Conservation (phyloP, 2,797 vertebrate species). For the Sebastes wilsoni region DNA sequence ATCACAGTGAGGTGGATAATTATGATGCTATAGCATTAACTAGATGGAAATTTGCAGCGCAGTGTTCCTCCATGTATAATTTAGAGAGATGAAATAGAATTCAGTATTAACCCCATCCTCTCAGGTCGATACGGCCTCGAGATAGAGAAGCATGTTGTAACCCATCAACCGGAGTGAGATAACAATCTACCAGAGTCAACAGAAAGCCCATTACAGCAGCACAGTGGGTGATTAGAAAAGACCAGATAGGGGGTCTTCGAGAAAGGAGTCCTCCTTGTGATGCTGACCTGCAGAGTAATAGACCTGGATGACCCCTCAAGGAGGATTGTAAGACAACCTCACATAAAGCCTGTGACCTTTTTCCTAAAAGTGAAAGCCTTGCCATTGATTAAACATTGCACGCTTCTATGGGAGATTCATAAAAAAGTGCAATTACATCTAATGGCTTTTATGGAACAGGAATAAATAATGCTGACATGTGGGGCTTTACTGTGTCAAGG, state of each 20-base stretch:
- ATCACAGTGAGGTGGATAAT: slow-evolving; percentile 8
- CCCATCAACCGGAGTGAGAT: slow-evolving; percentile 53
- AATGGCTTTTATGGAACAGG: slow-evolving; percentile 46
- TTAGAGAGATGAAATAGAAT: not conserved
- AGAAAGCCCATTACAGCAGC: slow-evolving; percentile 69
- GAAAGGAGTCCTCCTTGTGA: slow-evolving; percentile 38
- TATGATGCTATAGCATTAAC: not conserved
- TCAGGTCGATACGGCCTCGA: slow-evolving; percentile 36
- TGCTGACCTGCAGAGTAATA: slow-evolving; percentile 48
- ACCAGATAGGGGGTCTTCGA: slow-evolving; percentile 46
- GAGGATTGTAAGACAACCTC: slow-evolving; percentile 36
- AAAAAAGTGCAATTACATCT: slow-evolving; percentile 67
- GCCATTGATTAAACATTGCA: slow-evolving; percentile 52
- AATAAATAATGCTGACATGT: slow-evolving; percentile 45
- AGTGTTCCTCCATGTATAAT: not conserved
- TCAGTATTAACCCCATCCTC: slow-evolving; percentile 15
- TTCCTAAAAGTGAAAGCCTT: slow-evolving; percentile 44
- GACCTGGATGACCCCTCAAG: slow-evolving; percentile 46
- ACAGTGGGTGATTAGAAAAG: slow-evolving; percentile 46
- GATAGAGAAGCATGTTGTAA: slow-evolving; percentile 55
- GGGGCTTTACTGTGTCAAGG: slow-evolving; percentile 20
- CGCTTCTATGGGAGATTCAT: slow-evolving; percentile 50
- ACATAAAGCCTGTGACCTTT: slow-evolving; percentile 28
- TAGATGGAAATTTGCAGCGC: not conserved
- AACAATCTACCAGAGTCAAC: slow-evolving; percentile 68